Percentiles rank a stretch among this genome's conserved stretches.
Evolutionary conservation across 1,140 invertebrate species (phyloP).

Genomic region (Gryon sp.): DNA sequence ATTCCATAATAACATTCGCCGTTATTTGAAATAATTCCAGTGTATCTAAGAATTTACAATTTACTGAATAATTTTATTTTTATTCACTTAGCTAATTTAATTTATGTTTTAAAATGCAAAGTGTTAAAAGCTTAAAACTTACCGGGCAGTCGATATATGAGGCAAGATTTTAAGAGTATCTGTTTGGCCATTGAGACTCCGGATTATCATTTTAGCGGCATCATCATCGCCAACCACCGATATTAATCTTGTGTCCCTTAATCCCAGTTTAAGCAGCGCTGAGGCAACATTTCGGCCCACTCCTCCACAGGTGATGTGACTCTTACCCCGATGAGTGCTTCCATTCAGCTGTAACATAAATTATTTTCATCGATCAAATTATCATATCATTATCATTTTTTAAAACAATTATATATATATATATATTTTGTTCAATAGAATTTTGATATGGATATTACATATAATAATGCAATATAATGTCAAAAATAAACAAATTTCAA

Average conservation of each 20-base stretch:
- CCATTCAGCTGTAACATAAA: slow-evolving; percentile 88
- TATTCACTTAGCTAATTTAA: background rate
- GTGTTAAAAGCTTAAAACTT: slow-evolving; percentile 12
- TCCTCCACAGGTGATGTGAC: slow-evolving; percentile 87
- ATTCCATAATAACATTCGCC: slow-evolving; percentile 90
- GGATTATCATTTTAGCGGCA: slow-evolving; percentile 77
- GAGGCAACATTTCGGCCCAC: slow-evolving; percentile 96
- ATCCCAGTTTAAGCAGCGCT: slow-evolving; percentile 86
- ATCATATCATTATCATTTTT: slow-evolving; percentile 28
- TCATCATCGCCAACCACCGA: slow-evolving; percentile 90
- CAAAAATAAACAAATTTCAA: too few relatives aligned
- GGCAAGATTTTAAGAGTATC: slow-evolving; percentile 68
- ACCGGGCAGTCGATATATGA: slow-evolving; percentile 75
- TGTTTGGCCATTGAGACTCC: slow-evolving; percentile 75
- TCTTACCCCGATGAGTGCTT: slow-evolving; percentile 85
- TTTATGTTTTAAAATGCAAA: too few relatives aligned
- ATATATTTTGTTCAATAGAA: background rate
- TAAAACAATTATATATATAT: background rate
- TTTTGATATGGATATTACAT: too few relatives aligned
- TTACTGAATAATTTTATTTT: background rate
- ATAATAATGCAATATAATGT: too few relatives aligned
- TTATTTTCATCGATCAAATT: too few relatives aligned
- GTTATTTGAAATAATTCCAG: slow-evolving; percentile 83
- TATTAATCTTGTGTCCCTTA: slow-evolving; percentile 84
- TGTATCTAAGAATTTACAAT: slow-evolving; percentile 82